Conservation (phyloP, 2,113 vertebrate genomes). For the Cephalopholis sonnerati region DNA sequence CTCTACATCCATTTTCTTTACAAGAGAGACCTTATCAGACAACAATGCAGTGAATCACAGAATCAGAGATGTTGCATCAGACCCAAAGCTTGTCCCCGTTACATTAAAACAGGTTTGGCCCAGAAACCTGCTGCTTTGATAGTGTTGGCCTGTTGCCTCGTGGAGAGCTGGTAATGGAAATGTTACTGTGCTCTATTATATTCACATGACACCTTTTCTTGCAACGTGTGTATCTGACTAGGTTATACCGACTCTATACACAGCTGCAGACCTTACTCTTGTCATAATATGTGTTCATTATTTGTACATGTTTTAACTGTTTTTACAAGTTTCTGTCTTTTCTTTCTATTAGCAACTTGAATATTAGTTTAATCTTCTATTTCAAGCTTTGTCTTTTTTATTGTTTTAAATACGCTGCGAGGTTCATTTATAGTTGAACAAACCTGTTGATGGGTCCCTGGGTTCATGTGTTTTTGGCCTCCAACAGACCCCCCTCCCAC, state of each 20-base stretch:
- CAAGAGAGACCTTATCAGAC: background rate
- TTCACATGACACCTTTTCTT: background rate
- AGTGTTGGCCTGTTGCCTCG: background rate
- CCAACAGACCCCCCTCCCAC: background rate
- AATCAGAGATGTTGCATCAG: slow-evolving; percentile 1
- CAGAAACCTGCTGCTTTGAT: slow-evolving; percentile 1
- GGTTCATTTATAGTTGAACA: background rate
- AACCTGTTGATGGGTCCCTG: background rate
- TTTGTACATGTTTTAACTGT: background rate
- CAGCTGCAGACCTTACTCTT: background rate
- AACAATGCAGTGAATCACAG: background rate
- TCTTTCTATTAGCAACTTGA: background rate
- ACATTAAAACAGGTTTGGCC: background rate
- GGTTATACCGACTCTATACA: background rate
- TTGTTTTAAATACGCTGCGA: background rate
- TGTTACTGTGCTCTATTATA: background rate
- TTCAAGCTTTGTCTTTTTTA: background rate
- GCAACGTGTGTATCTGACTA: background rate
- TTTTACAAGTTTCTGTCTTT: no score
- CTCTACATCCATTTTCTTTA: background rate
- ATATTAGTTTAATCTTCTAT: background rate
- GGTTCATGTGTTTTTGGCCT: background rate
- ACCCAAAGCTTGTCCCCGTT: background rate
- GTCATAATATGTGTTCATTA: background rate
- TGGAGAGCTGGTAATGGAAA: background rate